Conservation (phyloP, 2,113 vertebrate species). For the Saccopteryx leptura region DNA sequence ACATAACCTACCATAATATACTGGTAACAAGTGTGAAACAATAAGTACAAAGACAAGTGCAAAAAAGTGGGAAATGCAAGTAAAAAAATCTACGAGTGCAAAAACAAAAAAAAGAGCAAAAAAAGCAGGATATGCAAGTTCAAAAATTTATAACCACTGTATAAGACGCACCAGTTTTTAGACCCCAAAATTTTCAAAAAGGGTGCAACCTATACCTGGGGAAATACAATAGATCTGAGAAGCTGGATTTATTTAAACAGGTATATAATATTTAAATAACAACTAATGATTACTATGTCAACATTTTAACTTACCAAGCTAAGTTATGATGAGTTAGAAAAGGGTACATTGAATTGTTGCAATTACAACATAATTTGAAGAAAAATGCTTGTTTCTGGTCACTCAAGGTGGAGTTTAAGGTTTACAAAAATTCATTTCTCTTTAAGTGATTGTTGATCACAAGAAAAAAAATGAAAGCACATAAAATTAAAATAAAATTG, state of each 20-base stretch:
- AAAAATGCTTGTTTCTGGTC: background rate
- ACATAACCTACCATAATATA: no score
- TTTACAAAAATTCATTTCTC: background rate
- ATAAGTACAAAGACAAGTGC: no score
- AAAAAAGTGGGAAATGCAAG: no score
- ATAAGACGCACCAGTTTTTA: no score
- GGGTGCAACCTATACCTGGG: no score
- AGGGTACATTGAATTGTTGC: background rate
- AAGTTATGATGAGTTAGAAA: conserved; percentile 61
- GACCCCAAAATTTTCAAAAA: no score
- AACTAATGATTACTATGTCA: conserved; percentile 50
- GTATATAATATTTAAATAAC: conserved; percentile 63
- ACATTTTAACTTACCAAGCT: conserved; percentile 60
- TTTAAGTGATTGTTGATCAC: background rate
- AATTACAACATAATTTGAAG: conserved; percentile 24
- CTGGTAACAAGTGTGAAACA: no score
- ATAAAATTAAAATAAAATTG: background rate
- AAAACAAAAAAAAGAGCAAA: no score
- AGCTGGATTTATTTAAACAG: conserved; percentile 45
- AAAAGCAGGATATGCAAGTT: no score
- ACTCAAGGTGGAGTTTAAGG: conserved; percentile 28
- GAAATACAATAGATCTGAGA: conserved; percentile 18
- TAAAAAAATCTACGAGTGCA: no score
- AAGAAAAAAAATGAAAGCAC: background rate
- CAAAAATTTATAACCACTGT: no score